These are phyloP conservation scores for Meteorus sp. DNA, from an alignment of 1,140 invertebrate species.

Conservation along the genomic window DNA sequence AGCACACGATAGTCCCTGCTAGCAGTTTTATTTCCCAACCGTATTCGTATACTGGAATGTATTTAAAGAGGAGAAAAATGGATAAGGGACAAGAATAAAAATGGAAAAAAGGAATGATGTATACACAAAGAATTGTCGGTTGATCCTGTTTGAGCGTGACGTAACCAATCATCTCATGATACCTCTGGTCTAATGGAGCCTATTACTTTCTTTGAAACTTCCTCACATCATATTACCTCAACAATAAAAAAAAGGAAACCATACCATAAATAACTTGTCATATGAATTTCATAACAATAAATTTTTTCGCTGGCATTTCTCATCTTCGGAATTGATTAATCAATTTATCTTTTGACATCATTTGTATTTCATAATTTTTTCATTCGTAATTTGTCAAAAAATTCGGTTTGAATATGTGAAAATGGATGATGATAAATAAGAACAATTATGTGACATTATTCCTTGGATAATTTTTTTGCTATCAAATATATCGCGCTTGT, in stretches of 20 bases:
- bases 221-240: not conserved
- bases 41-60: not conserved
- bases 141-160: slow-evolving; percentile 15
- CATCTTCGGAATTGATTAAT: too few species aligned
- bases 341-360: too few species aligned
- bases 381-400: too few species aligned
- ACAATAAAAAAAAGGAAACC: not conserved
- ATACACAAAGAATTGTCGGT: slow-evolving; percentile 1
- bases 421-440: too few species aligned
- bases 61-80: not conserved
- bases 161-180: not conserved
- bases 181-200: not conserved
- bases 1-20: not conserved
- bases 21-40: not conserved
- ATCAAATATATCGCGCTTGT: too few species aligned
- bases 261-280: not conserved
- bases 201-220: slow-evolving; percentile 12
- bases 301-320: too few species aligned
- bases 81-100: not conserved
- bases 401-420: too few species aligned
- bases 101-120: not conserved
- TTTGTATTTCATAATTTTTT: too few species aligned
- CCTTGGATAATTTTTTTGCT: too few species aligned
- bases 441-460: too few species aligned
- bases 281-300: too few species aligned